These are phyloP conservation scores for Poeciliopsis presidionis DNA, from an alignment of 2,797 vertebrate genomes.

Conservation along the genomic window DNA sequence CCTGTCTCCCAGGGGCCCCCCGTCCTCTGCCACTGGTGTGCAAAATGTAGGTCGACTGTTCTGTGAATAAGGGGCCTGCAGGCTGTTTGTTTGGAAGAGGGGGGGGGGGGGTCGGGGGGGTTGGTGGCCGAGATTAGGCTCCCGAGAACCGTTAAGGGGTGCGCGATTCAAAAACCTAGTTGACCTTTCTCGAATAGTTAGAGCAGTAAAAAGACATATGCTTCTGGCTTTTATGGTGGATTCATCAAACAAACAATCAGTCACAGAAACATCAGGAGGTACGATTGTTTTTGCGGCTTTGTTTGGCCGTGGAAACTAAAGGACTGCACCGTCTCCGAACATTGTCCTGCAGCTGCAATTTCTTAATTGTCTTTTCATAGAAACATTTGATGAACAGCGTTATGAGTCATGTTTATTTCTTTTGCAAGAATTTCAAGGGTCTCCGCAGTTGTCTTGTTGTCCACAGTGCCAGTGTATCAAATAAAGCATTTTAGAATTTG, in stretches of 20 bases:
- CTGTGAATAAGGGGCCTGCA: conserved; percentile 54
- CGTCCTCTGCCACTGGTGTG: conserved; percentile 58
- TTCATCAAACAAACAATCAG: not conserved
- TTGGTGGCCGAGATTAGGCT: conserved; percentile 34
- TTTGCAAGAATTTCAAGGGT: not conserved
- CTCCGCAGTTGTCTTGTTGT: no score
- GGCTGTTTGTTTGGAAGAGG: conserved; percentile 55
- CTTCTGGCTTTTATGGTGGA: not conserved
- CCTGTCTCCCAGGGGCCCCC: conserved; percentile 62
- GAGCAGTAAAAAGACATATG: not conserved
- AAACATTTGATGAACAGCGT: not conserved
- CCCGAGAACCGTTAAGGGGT: conserved; percentile 25
- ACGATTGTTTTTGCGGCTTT: not conserved
- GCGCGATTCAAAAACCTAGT: not conserved
- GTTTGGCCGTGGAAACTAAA: not conserved
- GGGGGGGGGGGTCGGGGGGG: not conserved
- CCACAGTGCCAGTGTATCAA: no score
- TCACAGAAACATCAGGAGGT: not conserved
- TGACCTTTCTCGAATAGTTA: not conserved
- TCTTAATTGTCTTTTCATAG: not conserved
- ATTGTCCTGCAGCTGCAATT: not conserved
- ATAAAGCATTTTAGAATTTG: no score
- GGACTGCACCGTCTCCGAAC: not conserved
- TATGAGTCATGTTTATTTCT: not conserved
- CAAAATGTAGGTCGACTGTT: conserved; percentile 73